Base-by-base conservation (phyloP, 2,888 invertebrate species). In the Gymnosoma rotundatum region DNA sequence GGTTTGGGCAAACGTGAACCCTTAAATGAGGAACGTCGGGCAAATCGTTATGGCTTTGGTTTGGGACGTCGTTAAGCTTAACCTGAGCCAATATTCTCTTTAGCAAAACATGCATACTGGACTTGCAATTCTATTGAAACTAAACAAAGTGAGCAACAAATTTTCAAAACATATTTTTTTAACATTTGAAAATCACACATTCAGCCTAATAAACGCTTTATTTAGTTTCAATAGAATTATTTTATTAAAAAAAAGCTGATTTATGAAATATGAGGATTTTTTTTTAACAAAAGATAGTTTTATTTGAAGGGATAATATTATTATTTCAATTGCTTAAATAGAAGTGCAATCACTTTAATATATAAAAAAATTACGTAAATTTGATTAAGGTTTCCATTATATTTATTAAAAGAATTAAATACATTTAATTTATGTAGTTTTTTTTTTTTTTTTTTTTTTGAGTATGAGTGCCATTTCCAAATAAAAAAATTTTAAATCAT, bases 1-100 rank as follows among this genome's bases (percentile, higher is more conserved):
- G 95, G 95, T 0, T 92, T 95, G 14, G 95, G 95, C 9, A 95
- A 95, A 89, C 93, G 95, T 9, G 91, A 92, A 21, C 72, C 76
- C 10, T 50, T 69, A 12, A 87, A 87, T 86, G 89, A 88, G 87
- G 90, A 88, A 87, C 85, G 86, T 66, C 85, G 87, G 70, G 88
- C 88, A 86, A 89, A 86, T 87, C 88, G 89, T 87, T 93, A 94
- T 91, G 93, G 94, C 90, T 93, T 94, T 88, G 94, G 94, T 21
- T 90, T 94, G 21, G 94, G 94, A 18, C 94, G 94, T 87, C 92
- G 94, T 86, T 93, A 94, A 90, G 75, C 63, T 45, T 20, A 48
- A 50, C 1, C 14, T 20, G 5, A 48, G 36, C 0, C 1, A 25
- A 25, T 25, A 2, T 25, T 25, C 25, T 38, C 38, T 38, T 7